These are phyloP conservation scores for Prenolepis imparis DNA, from an alignment of 2,888 invertebrate genomes.

Conservation along the genomic window DNA sequence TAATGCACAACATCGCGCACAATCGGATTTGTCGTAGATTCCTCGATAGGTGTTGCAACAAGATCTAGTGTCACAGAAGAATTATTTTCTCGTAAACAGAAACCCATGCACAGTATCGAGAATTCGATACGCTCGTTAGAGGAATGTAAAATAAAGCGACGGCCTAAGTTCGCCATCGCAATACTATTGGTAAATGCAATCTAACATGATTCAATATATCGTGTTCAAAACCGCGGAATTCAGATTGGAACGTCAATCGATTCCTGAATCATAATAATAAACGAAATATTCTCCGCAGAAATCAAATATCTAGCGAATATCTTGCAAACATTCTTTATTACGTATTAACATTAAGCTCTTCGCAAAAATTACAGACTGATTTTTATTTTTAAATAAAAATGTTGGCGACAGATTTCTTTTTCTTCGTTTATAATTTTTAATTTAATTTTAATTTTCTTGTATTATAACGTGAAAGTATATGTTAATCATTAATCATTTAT, in stretches of 20 bases:
- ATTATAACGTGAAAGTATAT: not conserved
- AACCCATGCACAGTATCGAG: not conserved
- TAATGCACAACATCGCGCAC: not conserved
- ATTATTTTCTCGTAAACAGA: not conserved
- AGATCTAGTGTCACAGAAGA: not conserved
- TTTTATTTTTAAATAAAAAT: not conserved
- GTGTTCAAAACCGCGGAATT: constrained; percentile 26
- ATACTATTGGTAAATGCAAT: constrained; percentile 33
- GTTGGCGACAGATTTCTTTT: not conserved
- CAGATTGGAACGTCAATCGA: constrained; percentile 24
- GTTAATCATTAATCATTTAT: not conserved
- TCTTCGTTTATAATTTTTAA: not conserved
- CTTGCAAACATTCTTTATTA: not conserved
- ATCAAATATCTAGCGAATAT: not conserved
- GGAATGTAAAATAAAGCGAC: constrained; percentile 24
- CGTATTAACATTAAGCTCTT: not conserved
- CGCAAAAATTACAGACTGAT: not conserved
- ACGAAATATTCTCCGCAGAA: not conserved
- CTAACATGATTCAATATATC: constrained; percentile 19
- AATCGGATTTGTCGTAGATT: constrained; percentile 1
- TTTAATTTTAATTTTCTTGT: too few species aligned
- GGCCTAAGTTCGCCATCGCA: constrained; percentile 10
- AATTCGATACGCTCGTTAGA: constrained; percentile 16
- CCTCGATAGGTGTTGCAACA: not conserved
- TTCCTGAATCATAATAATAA: constrained; percentile 2